Evolutionary conservation across 1,140 invertebrate species (phyloP).

Genomic region (Adoxophyes honmai): DNA sequence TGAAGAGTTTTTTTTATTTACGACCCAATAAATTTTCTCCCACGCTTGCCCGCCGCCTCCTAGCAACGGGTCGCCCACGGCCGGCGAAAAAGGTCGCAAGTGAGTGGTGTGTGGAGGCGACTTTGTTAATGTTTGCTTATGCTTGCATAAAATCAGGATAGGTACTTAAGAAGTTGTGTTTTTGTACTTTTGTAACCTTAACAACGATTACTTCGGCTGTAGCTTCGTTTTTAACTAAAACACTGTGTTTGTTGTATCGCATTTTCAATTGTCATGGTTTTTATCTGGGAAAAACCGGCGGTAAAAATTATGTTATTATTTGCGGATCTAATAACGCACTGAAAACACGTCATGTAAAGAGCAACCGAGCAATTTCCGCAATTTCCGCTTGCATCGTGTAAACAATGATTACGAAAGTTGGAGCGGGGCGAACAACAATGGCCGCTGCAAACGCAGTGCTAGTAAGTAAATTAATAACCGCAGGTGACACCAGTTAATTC

Average conservation of each 20-base stretch:
- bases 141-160: neutral
- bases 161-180: no score
- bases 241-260: no score
- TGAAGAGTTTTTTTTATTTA: constrained; percentile 43
- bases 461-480: constrained; percentile 29
- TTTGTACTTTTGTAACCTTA: no score
- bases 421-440: constrained; percentile 22
- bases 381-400: constrained; percentile 41
- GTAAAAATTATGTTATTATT: no score
- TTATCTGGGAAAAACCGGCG: no score
- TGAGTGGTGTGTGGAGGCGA: constrained; percentile 12
- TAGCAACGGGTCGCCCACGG: constrained; percentile 31
- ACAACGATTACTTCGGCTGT: no score
- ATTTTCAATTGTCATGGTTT: no score
- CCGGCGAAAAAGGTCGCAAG: constrained; percentile 36
- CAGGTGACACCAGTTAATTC: constrained; percentile 25
- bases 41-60: constrained; percentile 32
- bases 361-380: constrained; percentile 17
- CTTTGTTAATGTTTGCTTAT: neutral
- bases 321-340: no score
- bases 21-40: constrained; percentile 45
- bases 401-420: constrained; percentile 40
- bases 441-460: constrained; percentile 13
- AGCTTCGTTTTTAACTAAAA: no score
- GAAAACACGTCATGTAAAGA: constrained; percentile 16